Conservation (phyloP, 2,888 invertebrate species). For the Drosophila ustulata region DNA sequence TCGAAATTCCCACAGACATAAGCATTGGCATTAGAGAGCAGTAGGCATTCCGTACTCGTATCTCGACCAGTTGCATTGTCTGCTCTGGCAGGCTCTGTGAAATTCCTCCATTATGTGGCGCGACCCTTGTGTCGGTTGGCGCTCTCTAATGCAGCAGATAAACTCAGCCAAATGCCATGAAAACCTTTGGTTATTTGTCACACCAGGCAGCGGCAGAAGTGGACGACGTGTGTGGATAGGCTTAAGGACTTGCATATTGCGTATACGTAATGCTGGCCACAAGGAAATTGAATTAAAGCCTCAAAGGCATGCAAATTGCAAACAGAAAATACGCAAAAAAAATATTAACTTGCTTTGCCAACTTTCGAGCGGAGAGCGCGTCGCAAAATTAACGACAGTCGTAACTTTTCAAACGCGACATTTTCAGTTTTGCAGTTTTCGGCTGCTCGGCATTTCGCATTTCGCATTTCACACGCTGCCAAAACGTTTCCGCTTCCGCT, state of each 20-base stretch:
- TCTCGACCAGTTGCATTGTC: slow-evolving; percentile 46
- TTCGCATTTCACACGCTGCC: slow-evolving; percentile 79
- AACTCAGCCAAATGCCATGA: slow-evolving; percentile 61
- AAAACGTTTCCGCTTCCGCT: slow-evolving; percentile 76
- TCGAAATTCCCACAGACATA: slow-evolving; percentile 57
- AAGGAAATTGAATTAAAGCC: slow-evolving; percentile 61
- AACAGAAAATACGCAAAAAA: neutral
- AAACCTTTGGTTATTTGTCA: slow-evolving; percentile 74
- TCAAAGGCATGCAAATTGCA: slow-evolving; percentile 21
- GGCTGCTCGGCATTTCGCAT: slow-evolving; percentile 71
- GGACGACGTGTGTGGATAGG: neutral
- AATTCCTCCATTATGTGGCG: slow-evolving; percentile 23
- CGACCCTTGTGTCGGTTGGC: slow-evolving; percentile 20
- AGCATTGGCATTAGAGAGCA: slow-evolving; percentile 39
- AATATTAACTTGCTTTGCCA: slow-evolving; percentile 20
- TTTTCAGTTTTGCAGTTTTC: slow-evolving; percentile 59
- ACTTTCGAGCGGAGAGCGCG: neutral
- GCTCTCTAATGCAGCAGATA: slow-evolving; percentile 69
- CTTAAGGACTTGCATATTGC: slow-evolving; percentile 35
- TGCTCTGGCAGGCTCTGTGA: neutral
- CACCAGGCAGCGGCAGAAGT: slow-evolving; percentile 10
- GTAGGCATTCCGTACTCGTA: slow-evolving; percentile 31
- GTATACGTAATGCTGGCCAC: slow-evolving; percentile 35
- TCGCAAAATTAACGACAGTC: slow-evolving; percentile 61
- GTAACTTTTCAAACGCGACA: slow-evolving; percentile 73